Evolutionary conservation across 2,888 invertebrate species (phyloP), one percentile per base, ranked within the genome.

Genomic region (Athripsodes cinereus): DNA sequence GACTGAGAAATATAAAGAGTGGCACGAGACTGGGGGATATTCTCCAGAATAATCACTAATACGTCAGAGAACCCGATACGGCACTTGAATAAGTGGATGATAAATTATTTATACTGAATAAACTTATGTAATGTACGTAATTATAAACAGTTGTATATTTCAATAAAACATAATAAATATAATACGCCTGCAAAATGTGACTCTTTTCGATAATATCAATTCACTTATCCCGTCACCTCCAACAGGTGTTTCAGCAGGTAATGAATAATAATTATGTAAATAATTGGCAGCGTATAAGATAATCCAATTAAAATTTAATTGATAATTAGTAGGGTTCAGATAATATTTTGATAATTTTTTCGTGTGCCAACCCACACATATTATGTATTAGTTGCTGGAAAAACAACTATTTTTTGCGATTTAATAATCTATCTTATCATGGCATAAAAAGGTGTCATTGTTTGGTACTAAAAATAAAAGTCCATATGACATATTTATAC

Each of bases 251-350:
- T 40, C 2, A 3, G 40, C 13, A 16, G 13, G 13, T 40, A 40
- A 8, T 40, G 40, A 40, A 40, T 40, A 40, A 40, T 40, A 40
- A 40, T 13, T 16, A 40, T n/a, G 16, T 40, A 5, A 40, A 16
- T 16, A 40, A n/a, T 16, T 40, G 40, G 13, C 40, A 40, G 13
- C n/a, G 13, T 40, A 40, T 40, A 40, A 40, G 40, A 40, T 40
- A 40, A 40, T 40, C 40, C 40, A 40, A 40, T 40, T 40, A 40
- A 40, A 40, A 40, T 40, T 40, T 8, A 40, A 40, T 40, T 40
- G 40, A 40, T 40, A 5, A 40, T 40, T 8, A 40, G 13, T 40
- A 16, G 40, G 40, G 13, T 16, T n/a, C 40, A 5, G 2, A 16
- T 40, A 40, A 40, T 40, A 16, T 40, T 40, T 40, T 40, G 40